These are phyloP conservation scores for Callionymus lyra DNA, from an alignment of 2,113 vertebrate genomes.

Conservation along the genomic window DNA sequence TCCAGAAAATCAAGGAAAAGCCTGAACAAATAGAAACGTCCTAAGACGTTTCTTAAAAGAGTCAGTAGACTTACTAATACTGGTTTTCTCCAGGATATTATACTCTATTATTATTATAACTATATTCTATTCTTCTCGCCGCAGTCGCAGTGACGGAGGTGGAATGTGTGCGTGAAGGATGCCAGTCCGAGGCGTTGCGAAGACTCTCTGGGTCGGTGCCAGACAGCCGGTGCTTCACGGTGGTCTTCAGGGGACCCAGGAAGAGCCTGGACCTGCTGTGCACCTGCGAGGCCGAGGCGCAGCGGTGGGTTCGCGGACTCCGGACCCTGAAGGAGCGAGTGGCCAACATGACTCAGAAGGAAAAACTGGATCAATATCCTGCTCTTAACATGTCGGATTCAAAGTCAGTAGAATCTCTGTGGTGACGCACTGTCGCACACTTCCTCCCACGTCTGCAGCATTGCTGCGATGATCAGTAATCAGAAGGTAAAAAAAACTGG, in stretches of 20 bases:
- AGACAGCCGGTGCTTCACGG: conserved; percentile 77
- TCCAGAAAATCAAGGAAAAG: too few relatives aligned
- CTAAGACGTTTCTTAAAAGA: too few relatives aligned
- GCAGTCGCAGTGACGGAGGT: conserved; percentile 85
- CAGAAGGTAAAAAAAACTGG: conserved; percentile 11
- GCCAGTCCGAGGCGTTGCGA: conserved; percentile 81
- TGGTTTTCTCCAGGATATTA: too few relatives aligned
- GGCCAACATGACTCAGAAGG: conserved; percentile 82
- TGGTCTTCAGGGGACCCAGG: conserved; percentile 76
- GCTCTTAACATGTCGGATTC: conserved; percentile 13
- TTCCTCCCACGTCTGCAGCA: conserved; percentile 19
- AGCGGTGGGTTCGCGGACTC: conserved; percentile 82
- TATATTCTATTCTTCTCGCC: conserved; percentile 7
- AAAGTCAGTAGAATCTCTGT: conserved; percentile 18
- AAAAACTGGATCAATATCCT: conserved; percentile 98
- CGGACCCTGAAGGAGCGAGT: conserved; percentile 72
- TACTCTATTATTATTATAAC: too few relatives aligned
- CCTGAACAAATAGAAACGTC: too few relatives aligned
- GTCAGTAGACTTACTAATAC: too few relatives aligned
- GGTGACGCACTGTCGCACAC: conserved; percentile 28
- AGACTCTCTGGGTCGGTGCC: conserved; percentile 64
- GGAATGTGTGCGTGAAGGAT: conserved; percentile 80
- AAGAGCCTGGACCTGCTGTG: conserved; percentile 86
- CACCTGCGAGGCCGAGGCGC: conserved; percentile 69
- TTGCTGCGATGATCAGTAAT: conserved; percentile 33